Base-by-base conservation (phyloP, 2,113 vertebrate species). In the Otis tarda region DNA sequence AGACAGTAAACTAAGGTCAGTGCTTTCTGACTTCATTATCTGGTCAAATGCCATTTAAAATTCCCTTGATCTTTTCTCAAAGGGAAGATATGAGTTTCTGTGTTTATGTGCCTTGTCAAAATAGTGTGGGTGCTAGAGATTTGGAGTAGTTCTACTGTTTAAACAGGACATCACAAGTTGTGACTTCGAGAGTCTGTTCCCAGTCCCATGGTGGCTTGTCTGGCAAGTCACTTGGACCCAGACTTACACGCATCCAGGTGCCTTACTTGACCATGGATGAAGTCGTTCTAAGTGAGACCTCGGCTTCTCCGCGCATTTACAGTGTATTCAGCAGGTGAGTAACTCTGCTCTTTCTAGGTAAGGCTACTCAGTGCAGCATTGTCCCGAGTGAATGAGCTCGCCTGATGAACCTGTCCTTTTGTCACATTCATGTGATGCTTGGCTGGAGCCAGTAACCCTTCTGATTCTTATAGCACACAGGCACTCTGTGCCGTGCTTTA, bases 181-280 rank as follows among this genome's bases (percentile, higher is more conserved):
- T 49, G 53, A 31, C 43, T 75, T 30, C 1, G 1, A 39, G 45
- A 22, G 13, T 4, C 59, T 89, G 23, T 33, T 76, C 83, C n/a
- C 23, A 39, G 67, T 50, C 30, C 33, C 10, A n/a, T 3, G 8
- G 24, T 21, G 43, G 20, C 20, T 82, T 19, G 6, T 75, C 23
- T 3, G 8, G 12, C 28, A 53, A 47, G 37, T 35, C 12, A 23
- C 16, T 74, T 22, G n/a, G 83, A 55, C 59, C 10, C 35, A 53
- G 64, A 35, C 19, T 55, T 53, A 6, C 56, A 5, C 0, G 0
- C 11, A 8, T 4, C 2, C 0, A 1, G 3, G 33, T n/a, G 12
- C 50, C 52, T 63, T 61, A 4, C 53, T 71, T 2, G 11, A 2
- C 37, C 4, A 0, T 2, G 16, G 37, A 4, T 12, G 56, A 52